Evolutionary conservation across 2,888 invertebrate genomes (phyloP).

Genomic region (Cabera pusaria): DNA sequence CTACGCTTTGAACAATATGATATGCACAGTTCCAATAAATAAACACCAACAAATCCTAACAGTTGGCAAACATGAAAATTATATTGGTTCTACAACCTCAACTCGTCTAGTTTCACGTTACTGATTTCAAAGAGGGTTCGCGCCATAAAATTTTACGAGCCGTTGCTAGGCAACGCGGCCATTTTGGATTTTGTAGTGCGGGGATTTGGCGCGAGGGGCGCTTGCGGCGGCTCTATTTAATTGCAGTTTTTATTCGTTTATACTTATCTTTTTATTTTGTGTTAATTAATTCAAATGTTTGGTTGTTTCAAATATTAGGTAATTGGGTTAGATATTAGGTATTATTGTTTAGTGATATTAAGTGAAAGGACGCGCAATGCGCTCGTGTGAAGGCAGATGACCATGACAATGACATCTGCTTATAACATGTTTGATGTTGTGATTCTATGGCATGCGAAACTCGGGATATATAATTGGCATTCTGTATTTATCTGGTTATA

Average conservation of each 20-base stretch:
- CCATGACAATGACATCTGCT: no score
- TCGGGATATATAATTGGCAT: no score
- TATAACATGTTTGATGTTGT: no score
- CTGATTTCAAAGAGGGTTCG: slow-evolving; percentile 60
- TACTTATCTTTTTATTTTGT: slow-evolving; percentile 18
- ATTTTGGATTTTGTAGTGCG: slow-evolving; percentile 50
- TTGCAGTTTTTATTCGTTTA: no score
- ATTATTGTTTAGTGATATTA: no score
- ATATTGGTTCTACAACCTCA: slow-evolving; percentile 34
- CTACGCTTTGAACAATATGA: slow-evolving; percentile 2
- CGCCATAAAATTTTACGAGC: slow-evolving; percentile 77
- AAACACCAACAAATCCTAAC: slow-evolving; percentile 17
- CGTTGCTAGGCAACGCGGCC: slow-evolving; percentile 68
- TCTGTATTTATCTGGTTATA: no score
- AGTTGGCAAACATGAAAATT: slow-evolving; percentile 27
- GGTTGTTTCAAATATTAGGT: no score
- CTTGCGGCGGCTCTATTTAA: slow-evolving; percentile 29
- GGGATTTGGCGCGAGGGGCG: slow-evolving; percentile 39
- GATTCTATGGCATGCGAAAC: no score
- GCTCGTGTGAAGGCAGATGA: no score
- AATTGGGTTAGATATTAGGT: no score
- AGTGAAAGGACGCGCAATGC: no score
- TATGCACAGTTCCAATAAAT: slow-evolving; percentile 5
- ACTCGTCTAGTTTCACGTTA: slow-evolving; percentile 41
- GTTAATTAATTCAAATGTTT: no score